Evolutionary conservation across 30 jellyfish, hydroid and myxozoan genomes (phyloP).

Genomic region (Hydra vulgaris): DNA sequence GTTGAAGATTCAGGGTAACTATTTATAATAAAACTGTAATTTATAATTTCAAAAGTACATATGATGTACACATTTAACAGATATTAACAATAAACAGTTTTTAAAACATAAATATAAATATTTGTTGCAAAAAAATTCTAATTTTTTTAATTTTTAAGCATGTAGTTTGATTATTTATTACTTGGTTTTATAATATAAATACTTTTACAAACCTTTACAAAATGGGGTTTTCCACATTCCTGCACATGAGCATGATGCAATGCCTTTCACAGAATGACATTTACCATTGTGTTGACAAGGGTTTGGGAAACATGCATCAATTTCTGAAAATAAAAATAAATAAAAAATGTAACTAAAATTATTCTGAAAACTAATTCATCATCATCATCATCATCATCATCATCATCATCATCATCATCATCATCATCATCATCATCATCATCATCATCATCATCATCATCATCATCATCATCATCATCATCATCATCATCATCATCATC

Average conservation of each 20-base stretch:
- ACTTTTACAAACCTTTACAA: constrained; percentile 23
- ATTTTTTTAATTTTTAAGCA: too few relatives aligned
- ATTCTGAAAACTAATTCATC: background rate
- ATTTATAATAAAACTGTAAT: too few relatives aligned
- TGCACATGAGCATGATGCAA: constrained; percentile 14
- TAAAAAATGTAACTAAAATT: background rate
- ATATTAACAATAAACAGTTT: too few relatives aligned
- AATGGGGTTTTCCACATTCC: constrained; percentile 30
- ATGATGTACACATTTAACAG: too few relatives aligned
- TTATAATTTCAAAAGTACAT: too few relatives aligned
- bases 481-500: background rate
- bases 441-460: background rate
- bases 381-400: background rate
- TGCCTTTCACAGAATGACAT: constrained; percentile 35
- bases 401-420: background rate
- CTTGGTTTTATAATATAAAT: too few relatives aligned
- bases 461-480: background rate
- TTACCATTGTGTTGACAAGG: constrained; percentile 89
- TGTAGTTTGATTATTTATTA: too few relatives aligned
- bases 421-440: background rate
- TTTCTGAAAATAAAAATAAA: constrained; percentile 10
- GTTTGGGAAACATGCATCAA: constrained; percentile 81
- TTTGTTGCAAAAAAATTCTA: too few relatives aligned
- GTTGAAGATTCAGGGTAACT: too few relatives aligned
- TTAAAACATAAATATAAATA: too few relatives aligned